Evolutionary conservation across 2,797 vertebrate genomes (phyloP).

Genomic region (Enteromius afrohamiltoni): DNA sequence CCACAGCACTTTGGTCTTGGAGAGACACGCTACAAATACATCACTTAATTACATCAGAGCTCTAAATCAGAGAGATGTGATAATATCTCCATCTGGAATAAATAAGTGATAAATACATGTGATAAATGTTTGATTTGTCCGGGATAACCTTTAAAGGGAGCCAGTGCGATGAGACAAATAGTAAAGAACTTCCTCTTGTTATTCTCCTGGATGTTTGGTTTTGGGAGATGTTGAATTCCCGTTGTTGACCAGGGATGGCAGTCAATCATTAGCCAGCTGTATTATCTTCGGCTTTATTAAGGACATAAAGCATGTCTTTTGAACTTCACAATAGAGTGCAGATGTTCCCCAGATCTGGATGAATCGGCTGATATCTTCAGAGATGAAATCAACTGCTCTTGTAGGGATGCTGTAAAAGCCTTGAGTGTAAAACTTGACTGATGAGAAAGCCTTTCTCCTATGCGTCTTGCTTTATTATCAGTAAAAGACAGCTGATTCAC

Average conservation of each 20-base stretch:
- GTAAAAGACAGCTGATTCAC: conserved; percentile 56
- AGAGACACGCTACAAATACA: conserved; percentile 67
- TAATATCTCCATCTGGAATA: conserved; percentile 65
- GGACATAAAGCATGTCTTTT: conserved; percentile 54
- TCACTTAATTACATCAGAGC: conserved; percentile 68
- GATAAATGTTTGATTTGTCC: conserved; percentile 65
- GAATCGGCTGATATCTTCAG: conserved; percentile 41
- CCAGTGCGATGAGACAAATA: conserved; percentile 6
- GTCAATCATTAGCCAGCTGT: conserved; percentile 51
- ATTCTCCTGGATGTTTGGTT: background rate
- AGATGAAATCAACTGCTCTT: conserved; percentile 47
- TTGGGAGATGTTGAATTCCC: conserved; percentile 39
- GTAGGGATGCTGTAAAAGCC: conserved; percentile 45
- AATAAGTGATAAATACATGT: conserved; percentile 63
- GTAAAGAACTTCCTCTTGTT: conserved; percentile 15
- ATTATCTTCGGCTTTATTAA: conserved; percentile 57
- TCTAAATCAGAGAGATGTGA: conserved; percentile 56
- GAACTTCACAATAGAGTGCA: conserved; percentile 54
- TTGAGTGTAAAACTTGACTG: conserved; percentile 53
- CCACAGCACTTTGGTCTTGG: conserved; percentile 58
- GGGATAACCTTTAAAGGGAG: conserved; percentile 51
- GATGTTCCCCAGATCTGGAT: conserved; percentile 50
- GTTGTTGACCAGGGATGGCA: conserved; percentile 49
- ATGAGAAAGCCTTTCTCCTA: conserved; percentile 32
- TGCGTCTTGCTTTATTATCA: conserved; percentile 48